phyloP scores from a whole-genome alignment of 2,888 invertebrate genomes.

The Coecobrya sp. region DNA sequence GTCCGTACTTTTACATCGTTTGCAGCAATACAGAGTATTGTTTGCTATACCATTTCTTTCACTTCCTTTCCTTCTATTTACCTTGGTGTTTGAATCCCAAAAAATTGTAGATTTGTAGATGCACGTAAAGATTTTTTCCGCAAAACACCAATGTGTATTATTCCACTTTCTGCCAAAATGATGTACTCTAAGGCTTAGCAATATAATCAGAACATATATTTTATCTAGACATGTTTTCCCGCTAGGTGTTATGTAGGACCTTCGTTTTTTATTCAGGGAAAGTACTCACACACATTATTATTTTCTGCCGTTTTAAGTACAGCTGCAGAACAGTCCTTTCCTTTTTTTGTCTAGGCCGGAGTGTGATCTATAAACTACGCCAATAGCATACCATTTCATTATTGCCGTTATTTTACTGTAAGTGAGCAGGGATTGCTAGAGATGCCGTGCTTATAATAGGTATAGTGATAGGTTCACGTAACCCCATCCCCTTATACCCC shows the following conservation, averaged over 20 bases:
- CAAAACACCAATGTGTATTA: constrained; percentile 48
- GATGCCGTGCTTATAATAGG: neutral
- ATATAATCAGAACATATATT: constrained; percentile 69
- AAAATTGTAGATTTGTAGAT: constrained; percentile 6
- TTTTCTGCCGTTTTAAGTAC: constrained; percentile 48
- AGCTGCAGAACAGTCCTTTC: neutral
- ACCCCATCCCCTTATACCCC: constrained; percentile 9
- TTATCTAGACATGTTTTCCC: constrained; percentile 47
- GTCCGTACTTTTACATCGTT: neutral
- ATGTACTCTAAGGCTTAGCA: constrained; percentile 64
- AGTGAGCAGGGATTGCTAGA: neutral
- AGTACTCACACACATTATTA: constrained; percentile 38
- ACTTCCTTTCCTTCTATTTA: neutral
- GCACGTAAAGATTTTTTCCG: constrained; percentile 6
- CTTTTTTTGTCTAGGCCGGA: neutral
- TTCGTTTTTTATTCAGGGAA: neutral
- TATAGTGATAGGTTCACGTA: neutral
- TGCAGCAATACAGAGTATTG: neutral
- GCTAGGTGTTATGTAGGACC: neutral
- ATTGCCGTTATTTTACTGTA: constrained; percentile 51
- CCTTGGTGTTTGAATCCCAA: neutral
- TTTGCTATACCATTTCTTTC: neutral
- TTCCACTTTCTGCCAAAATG: constrained; percentile 64
- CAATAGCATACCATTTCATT: constrained; percentile 71
- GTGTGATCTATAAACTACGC: constrained; percentile 66